These are phyloP conservation scores for Zaprionus tsacasi DNA, from an alignment of 1,140 invertebrate genomes.

Conservation along the genomic window DNA sequence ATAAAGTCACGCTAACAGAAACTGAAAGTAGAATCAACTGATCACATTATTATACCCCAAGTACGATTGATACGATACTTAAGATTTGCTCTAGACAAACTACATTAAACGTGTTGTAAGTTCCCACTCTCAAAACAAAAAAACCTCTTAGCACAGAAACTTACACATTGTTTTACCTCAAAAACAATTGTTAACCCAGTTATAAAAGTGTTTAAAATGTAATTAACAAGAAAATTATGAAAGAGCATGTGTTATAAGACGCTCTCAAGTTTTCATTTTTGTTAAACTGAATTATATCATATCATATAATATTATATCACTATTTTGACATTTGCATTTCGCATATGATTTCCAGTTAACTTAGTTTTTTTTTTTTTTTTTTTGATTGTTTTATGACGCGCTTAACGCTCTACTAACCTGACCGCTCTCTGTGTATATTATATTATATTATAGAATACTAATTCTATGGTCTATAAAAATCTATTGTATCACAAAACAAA, in stretches of 20 bases:
- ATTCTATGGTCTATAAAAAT: conserved; percentile 9
- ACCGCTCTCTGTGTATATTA: background rate
- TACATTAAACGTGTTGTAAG: background rate
- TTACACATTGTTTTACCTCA: background rate
- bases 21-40: background rate
- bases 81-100: background rate
- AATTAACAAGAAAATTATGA: background rate
- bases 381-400: background rate
- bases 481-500: conserved; percentile 5
- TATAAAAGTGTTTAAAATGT: background rate
- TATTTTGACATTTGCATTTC: conserved; percentile 2
- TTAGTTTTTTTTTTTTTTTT: background rate
- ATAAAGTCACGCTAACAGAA: background rate
- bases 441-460: background rate
- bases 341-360: conserved; percentile 3
- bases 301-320: background rate
- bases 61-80: background rate
- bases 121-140: too few relatives aligned
- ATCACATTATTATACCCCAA: background rate
- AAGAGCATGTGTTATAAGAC: background rate
- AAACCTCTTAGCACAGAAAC: background rate
- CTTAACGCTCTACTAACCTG: conserved; percentile 2
- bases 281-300: background rate
- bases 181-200: background rate
- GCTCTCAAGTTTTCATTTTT: background rate